These are phyloP conservation scores for Mycalesis mineus DNA, from an alignment of 2,888 invertebrate species.

Conservation along the genomic window DNA sequence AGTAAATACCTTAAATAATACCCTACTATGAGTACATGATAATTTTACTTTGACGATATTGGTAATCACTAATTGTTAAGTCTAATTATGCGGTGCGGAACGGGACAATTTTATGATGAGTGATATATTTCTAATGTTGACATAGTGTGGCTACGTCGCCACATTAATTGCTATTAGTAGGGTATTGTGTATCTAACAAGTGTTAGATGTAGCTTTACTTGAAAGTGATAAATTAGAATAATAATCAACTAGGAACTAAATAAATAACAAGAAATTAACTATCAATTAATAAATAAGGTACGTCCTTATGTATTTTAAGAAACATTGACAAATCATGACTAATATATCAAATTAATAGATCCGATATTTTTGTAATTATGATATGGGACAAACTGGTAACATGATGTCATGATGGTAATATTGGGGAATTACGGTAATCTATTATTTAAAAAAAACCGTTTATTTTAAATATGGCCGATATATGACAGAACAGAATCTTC, in stretches of 20 bases:
- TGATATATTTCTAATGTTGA: neutral
- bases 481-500: too few species aligned
- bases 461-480: too few species aligned
- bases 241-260: too few species aligned
- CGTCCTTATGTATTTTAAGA: too few species aligned
- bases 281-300: neutral
- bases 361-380: neutral
- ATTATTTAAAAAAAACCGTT: neutral
- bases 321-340: neutral
- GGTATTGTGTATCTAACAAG: neutral
- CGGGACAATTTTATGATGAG: neutral
- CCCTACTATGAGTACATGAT: too few species aligned
- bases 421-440: neutral
- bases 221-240: neutral
- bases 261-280: neutral
- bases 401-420: neutral
- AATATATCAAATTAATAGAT: neutral
- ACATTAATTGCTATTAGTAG: neutral
- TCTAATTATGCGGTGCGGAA: neutral
- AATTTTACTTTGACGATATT: too few species aligned
- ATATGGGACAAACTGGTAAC: neutral
- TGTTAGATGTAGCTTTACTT: neutral
- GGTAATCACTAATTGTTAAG: too few species aligned
- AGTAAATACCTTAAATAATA: too few species aligned
- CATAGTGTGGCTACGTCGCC: neutral